Base-by-base conservation (phyloP, 2,113 vertebrate species). In the Paradoxurus hermaphroditus region DNA sequence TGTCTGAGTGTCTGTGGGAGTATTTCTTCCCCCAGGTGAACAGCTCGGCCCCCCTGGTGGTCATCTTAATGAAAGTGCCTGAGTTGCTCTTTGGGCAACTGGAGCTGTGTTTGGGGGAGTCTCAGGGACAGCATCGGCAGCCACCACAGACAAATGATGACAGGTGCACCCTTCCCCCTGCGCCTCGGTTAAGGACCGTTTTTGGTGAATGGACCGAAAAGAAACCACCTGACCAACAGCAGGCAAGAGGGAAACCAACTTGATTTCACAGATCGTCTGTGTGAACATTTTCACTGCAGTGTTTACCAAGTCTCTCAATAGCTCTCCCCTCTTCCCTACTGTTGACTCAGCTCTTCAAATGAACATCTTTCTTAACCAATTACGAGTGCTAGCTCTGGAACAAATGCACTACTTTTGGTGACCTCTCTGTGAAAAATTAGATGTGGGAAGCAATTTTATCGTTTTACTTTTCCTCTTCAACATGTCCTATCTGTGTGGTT, bases 361-460 rank as follows among this genome's bases (percentile, higher is more conserved):
- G 89, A 84, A 44, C 5, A 68, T 94, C 49, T 63, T n/a, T 93
- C 46, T 85, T n/a, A 79, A 78, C 27, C 86, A 75, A 75, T 72
- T n/a, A 49, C n/a, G 29, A 92, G 34, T 77, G 31, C 13, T 53
- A 59, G 44, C 25, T 90, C 67, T 86, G 90, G 81, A 87, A 87
- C 19, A 67, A 88, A 68, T 31, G 44, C 2, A 11, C 9, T 2
- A 34, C 11, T 62, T 72, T 67, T 70, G 59, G 51, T 67, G 49
- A 73, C 27, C 88, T 90, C 51, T 72, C n/a, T 65, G 41, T 78
- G 91, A 77, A 78, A 49, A 75, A 68, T 29, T 29, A 51, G 68
- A 82, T 0, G 7, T 19, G 25, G 27, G 41, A 75, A 88, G 31
- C 25, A 31, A 13, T 87, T 92, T 62, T 31, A 41, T 53, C 63